phyloP scores from a whole-genome alignment of 2,113 vertebrate genomes.

The Chinchilla lanigera region DNA sequence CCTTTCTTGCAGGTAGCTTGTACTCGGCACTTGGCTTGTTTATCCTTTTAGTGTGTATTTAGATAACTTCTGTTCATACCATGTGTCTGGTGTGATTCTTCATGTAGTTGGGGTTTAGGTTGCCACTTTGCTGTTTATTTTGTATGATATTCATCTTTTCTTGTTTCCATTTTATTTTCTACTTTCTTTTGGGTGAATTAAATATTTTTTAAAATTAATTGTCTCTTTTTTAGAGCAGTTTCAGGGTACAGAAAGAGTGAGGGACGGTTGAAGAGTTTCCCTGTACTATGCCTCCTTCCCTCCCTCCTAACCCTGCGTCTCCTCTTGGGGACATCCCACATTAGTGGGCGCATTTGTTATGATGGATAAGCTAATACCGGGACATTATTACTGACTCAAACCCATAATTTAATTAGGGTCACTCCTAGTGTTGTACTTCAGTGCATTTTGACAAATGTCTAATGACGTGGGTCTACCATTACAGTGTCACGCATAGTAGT shows the following conservation, averaged over 20 bases:
- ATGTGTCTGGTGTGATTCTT: background rate
- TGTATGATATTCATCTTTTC: background rate
- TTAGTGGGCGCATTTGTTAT: accelerated
- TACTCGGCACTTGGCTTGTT: background rate
- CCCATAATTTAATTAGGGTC: accelerated
- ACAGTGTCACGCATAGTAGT: accelerated
- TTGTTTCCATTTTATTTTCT: background rate
- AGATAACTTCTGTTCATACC: background rate
- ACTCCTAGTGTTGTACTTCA: background rate
- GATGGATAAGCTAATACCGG: accelerated
- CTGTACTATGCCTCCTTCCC: accelerated
- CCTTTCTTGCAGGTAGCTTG: background rate
- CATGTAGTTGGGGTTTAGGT: background rate
- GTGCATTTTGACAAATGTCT: background rate
- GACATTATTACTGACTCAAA: accelerated
- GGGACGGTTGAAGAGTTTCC: background rate
- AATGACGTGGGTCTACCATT: accelerated
- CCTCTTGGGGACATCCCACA: accelerated
- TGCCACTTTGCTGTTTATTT: background rate
- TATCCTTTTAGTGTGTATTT: background rate
- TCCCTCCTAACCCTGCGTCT: background rate
- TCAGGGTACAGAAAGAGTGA: background rate
- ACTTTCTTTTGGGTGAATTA: background rate
- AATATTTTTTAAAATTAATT: background rate
- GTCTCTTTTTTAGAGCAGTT: background rate